Base-by-base conservation (phyloP, 2,113 vertebrate species). In the Syngnathus scovelli region DNA sequence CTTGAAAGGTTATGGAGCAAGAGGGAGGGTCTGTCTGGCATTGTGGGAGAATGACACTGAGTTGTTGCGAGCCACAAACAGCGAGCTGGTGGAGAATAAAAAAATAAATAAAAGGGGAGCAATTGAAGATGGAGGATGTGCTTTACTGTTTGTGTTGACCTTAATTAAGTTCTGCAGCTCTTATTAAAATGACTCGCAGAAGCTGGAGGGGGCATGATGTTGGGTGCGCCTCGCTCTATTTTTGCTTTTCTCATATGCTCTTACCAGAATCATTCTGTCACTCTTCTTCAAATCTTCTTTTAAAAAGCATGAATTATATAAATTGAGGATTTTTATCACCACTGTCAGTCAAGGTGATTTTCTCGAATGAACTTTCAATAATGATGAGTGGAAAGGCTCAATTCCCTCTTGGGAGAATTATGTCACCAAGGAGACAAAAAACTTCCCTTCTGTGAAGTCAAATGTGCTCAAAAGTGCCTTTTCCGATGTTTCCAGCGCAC, bases 161-260 rank as follows among this genome's bases (percentile, higher is more conserved):
- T 81, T 83, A 86, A 83, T 86, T 74, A 83, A 73, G 72, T 78
- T 75, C 66, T 80, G 69, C 71, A 81, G 79, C 81, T 75, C 77
- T 3, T 51, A 9, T 69, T 67, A 68, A 38, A 76, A 74, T 70
- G 67, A 87, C 54, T 82, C 88, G 83, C 77, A 64, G 71, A 71
- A 69, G 68, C 76, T 79, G 2, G 43, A 76, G 65, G 76, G 78
- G 79, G 66, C 72, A 64, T 78, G 58, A 58, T 74, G 66, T 48
- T 11, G 64, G 48, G 44, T 66, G 23, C 33, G 60, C 69, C 70
- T 43, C 38, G 51, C 61, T 70, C 75, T 62, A 55, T 16, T 8
- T 6, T 38, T 43, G 27, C 66, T 68, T 16, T 64, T 68, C 64
- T 39, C 1, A 10, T 27, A 5, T 60, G 64, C 46, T 33, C 27